A percentile compares a stretch with the other conserved stretches of the same genome.
These are phyloP conservation scores for Bothrops jararaca DNA, from an alignment of 2,113 vertebrate genomes.

Conservation along the genomic window DNA sequence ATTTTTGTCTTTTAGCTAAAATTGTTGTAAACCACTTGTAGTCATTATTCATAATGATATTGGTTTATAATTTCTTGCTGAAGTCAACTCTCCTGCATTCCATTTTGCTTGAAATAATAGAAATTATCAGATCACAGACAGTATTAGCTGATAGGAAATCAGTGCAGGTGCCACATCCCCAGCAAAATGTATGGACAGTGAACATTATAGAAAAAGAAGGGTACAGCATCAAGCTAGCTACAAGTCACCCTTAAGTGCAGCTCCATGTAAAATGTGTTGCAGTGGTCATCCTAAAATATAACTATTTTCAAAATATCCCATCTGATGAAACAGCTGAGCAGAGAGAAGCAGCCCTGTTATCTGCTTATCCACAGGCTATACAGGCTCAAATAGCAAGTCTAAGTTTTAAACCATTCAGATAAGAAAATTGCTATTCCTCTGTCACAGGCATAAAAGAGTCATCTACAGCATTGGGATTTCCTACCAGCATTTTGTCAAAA, in stretches of 20 bases:
- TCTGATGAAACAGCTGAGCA: background rate
- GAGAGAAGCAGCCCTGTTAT: background rate
- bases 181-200: background rate
- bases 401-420: background rate
- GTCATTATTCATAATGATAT: background rate
- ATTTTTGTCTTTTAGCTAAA: background rate
- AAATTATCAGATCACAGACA: background rate
- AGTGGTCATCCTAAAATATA: background rate
- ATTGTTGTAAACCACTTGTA: background rate
- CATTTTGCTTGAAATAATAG: background rate
- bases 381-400: background rate
- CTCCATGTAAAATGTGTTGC: background rate
- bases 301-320: background rate
- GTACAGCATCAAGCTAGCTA: background rate
- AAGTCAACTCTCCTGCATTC: background rate
- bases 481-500: background rate
- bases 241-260: background rate
- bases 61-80: background rate
- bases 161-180: background rate
- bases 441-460: background rate
- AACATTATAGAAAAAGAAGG: too few relatives aligned
- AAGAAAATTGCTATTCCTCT: background rate
- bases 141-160: background rate
- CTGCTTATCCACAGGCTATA: background rate
- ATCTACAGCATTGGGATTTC: background rate